Conservation (phyloP, 2,888 invertebrate genomes). For the Metacarcinus magister region DNA sequence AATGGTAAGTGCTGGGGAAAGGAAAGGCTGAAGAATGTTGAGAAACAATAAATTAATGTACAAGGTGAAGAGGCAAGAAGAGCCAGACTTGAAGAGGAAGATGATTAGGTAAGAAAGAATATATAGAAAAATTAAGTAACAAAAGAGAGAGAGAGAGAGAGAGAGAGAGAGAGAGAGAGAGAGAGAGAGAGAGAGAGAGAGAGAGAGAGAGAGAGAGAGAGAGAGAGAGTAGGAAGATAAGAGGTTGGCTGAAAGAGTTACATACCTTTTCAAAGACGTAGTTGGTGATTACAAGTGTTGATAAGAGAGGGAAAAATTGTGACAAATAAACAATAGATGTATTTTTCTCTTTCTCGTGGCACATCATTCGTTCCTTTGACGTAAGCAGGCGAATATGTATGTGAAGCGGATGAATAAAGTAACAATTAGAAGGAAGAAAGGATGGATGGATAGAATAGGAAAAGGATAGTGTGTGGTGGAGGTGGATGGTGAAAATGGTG, state of each 20-base stretch:
- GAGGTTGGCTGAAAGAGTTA: background rate
- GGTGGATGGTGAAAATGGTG: no score
- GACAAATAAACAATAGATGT: no score
- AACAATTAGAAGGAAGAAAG: background rate
- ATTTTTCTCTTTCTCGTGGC: no score
- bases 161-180: background rate
- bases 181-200: conserved; percentile 19
- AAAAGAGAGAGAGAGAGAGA: background rate
- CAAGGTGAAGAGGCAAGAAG: background rate
- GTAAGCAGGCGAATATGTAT: no score
- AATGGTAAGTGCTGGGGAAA: background rate
- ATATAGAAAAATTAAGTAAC: background rate
- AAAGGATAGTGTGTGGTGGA: background rate
- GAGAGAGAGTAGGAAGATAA: background rate
- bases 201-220: background rate
- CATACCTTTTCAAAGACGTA: background rate
- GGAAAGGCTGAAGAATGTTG: background rate
- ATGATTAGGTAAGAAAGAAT: background rate
- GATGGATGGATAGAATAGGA: background rate
- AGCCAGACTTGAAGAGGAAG: background rate
- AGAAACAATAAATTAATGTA: background rate
- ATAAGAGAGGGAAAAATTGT: background rate
- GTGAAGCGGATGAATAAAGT: no score
- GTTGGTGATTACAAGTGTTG: background rate
- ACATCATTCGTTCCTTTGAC: no score